phyloP scores from a whole-genome alignment of 2,113 vertebrate genomes.

The Hepsetus odoe region DNA sequence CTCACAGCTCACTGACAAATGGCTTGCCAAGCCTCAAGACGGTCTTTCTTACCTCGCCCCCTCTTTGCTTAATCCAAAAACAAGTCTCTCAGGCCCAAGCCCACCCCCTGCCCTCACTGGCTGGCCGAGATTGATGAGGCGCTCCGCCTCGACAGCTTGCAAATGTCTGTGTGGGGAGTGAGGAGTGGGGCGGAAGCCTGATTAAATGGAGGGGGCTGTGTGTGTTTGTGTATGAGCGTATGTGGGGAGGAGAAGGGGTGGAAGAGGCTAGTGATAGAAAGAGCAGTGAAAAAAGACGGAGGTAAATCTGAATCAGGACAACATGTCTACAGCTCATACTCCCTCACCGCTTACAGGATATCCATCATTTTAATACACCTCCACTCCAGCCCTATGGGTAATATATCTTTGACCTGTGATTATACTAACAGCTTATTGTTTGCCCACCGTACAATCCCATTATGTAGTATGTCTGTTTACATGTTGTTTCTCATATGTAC shows the following conservation, averaged over 20 bases:
- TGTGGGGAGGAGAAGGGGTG: conserved; percentile 43
- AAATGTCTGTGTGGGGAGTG: conserved; percentile 65
- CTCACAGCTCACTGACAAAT: conserved; percentile 14
- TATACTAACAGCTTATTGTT: conserved; percentile 80
- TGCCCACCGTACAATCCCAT: conserved; percentile 78
- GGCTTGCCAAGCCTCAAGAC: conserved; percentile 20
- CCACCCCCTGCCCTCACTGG: conserved; percentile 56
- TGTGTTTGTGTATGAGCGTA: conserved; percentile 51
- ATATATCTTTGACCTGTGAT: conserved; percentile 77
- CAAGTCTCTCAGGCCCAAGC: conserved; percentile 44
- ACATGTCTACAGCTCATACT: conserved; percentile 54
- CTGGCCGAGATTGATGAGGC: conserved; percentile 62
- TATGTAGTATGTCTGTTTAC: conserved; percentile 76
- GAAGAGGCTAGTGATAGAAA: conserved; percentile 23
- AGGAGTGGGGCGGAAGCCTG: conserved; percentile 52
- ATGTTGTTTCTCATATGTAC: conserved; percentile 61
- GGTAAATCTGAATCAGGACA: conserved; percentile 72
- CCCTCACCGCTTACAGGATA: conserved; percentile 67
- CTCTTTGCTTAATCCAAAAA: conserved; percentile 62
- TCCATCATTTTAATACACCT: conserved; percentile 75
- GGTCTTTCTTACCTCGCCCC: conserved; percentile 34
- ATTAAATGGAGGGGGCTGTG: conserved; percentile 45
- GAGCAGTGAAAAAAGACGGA: conserved; percentile 44
- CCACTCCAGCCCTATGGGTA: conserved; percentile 67
- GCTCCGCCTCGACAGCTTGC: conserved; percentile 69